Evolutionary conservation across 2,797 vertebrate species (phyloP).

Genomic region (Pangasius djambal): DNA sequence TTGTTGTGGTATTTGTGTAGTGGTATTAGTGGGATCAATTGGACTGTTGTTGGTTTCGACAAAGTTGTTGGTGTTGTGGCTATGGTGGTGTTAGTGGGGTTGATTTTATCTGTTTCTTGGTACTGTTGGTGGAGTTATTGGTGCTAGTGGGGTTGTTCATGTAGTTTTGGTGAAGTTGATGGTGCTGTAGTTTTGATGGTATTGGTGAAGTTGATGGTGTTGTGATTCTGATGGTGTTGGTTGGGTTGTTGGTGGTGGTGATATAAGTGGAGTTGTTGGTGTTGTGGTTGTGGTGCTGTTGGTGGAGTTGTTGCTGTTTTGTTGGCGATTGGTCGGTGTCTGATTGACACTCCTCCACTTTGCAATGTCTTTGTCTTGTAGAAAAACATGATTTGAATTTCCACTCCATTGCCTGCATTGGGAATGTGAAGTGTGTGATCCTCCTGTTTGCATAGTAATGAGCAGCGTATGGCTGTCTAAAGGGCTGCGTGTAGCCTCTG

Average conservation of each 20-base stretch:
- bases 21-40: background rate
- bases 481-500: conserved; percentile 32
- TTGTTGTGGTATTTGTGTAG: background rate
- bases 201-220: background rate
- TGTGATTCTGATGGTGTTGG: background rate
- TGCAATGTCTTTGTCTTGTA: background rate
- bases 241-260: background rate
- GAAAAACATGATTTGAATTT: background rate
- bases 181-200: background rate
- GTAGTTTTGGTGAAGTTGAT: background rate
- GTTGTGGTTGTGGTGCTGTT: background rate
- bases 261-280: background rate
- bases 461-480: conserved; percentile 32
- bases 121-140: background rate
- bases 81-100: background rate
- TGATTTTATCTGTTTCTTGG: background rate
- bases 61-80: background rate
- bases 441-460: conserved; percentile 53
- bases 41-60: background rate
- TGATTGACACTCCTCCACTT: background rate
- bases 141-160: background rate
- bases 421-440: conserved; percentile 18
- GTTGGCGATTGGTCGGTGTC: background rate
- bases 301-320: background rate
- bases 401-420: conserved; percentile 1